A percentile compares a stretch with the other conserved stretches of the same genome.
These are phyloP conservation scores for Polypterus senegalus DNA, from an alignment of 2,113 vertebrate genomes.

Conservation along the genomic window DNA sequence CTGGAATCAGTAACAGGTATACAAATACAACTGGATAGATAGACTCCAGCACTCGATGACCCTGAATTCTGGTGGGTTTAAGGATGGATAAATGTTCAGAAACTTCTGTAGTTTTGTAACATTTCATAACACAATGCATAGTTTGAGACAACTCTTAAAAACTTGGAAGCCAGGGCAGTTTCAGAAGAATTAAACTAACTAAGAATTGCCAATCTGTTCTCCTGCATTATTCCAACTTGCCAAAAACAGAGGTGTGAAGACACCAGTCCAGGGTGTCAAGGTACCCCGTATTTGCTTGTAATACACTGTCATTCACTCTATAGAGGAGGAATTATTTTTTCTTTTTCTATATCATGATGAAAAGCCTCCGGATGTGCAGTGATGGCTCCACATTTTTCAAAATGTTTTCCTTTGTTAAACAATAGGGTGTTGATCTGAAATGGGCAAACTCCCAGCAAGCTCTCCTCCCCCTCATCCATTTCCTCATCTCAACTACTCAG, in stretches of 20 bases:
- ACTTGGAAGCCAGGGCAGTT: too few species aligned
- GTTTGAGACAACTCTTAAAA: too few species aligned
- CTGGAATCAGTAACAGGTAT: too few species aligned
- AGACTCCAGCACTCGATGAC: too few species aligned
- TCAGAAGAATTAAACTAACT: not conserved
- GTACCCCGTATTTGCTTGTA: constrained; percentile 24
- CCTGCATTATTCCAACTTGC: constrained; percentile 2
- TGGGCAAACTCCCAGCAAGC: constrained; percentile 56
- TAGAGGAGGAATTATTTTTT: constrained; percentile 35
- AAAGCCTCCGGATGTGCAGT: constrained; percentile 72
- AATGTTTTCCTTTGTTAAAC: constrained; percentile 59
- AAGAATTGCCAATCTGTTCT: constrained; percentile 15
- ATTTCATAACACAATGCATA: too few species aligned
- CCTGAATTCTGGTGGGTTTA: too few species aligned
- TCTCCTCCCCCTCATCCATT: constrained; percentile 28
- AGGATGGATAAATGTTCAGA: too few species aligned
- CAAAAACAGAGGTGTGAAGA: constrained; percentile 52
- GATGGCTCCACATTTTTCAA: constrained; percentile 33
- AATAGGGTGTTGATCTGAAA: constrained; percentile 60
- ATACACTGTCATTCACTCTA: constrained; percentile 20
- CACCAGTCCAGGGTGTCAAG: constrained; percentile 29
- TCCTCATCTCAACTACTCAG: constrained; percentile 49
- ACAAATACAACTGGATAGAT: too few species aligned
- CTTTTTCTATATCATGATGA: constrained; percentile 46
- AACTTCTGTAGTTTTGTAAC: too few species aligned